Conservation (phyloP, 2,797 vertebrate genomes). For the Periparus ater region DNA sequence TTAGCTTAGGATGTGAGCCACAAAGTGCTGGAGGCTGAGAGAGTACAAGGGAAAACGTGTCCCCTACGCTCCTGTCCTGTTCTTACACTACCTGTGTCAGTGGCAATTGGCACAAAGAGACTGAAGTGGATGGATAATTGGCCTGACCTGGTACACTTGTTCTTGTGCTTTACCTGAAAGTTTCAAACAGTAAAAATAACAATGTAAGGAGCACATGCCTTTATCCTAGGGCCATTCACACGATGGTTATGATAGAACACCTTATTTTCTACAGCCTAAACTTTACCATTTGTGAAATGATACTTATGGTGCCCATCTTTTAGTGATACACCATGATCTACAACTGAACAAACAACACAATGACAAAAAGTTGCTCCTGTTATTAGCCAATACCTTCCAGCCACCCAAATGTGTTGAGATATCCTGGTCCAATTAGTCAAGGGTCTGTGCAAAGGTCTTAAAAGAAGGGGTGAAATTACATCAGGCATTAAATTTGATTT, state of each 20-base stretch:
- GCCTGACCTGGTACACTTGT: not conserved
- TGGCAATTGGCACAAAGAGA: not conserved
- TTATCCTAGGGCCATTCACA: not conserved
- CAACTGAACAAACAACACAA: not conserved
- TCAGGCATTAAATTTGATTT: not conserved
- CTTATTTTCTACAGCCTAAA: not conserved
- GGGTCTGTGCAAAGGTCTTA: not conserved
- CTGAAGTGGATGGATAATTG: not conserved
- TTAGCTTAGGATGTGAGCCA: not conserved
- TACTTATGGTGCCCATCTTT: not conserved
- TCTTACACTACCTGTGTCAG: not conserved
- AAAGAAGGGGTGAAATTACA: not conserved
- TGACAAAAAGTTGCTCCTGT: not conserved
- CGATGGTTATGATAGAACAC: not conserved
- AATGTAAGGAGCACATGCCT: not conserved
- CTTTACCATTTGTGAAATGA: not conserved
- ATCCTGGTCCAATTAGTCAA: not conserved
- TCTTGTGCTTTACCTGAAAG: not conserved
- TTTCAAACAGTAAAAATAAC: not conserved
- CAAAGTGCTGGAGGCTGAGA: not conserved
- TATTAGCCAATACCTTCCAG: not conserved
- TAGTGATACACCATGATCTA: not conserved
- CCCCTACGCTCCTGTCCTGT: not conserved
- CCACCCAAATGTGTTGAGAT: not conserved
- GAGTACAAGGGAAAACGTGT: not conserved